Percentiles rank a stretch among this genome's conserved stretches.
phyloP scores from a whole-genome alignment of 1,140 invertebrate species.

The Lepidotrigona ventralis region DNA sequence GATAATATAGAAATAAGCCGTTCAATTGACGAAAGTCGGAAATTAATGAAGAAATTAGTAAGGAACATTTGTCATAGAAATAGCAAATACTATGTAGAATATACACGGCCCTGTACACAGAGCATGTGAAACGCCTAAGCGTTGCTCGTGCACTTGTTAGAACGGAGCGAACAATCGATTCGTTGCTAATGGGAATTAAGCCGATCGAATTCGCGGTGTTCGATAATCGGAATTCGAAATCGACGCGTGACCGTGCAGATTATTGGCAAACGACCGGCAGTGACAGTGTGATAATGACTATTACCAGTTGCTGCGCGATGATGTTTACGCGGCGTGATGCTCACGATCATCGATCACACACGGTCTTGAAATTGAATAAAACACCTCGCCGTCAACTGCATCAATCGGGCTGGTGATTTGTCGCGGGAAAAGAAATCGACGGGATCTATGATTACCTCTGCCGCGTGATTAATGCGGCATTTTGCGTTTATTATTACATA shows the following conservation, averaged over 20 bases:
- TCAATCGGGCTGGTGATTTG: constrained; percentile 11
- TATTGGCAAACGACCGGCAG: constrained; percentile 21
- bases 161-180: neutral
- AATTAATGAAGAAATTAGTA: no score
- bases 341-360: constrained; percentile 48
- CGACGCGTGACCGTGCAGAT: constrained; percentile 57
- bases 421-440: neutral
- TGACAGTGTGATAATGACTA: constrained; percentile 55
- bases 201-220: constrained; percentile 8
- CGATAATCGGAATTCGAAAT: constrained; percentile 43
- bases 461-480: constrained; percentile 29
- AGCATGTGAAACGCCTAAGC: neutral
- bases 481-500: constrained; percentile 32
- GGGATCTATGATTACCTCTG: constrained; percentile 8
- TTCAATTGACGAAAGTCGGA: no score
- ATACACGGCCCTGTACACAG: no score
- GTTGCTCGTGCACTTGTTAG: neutral
- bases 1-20: no score
- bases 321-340: constrained; percentile 40
- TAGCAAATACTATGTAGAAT: no score
- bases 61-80: no score
- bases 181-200: constrained; percentile 6
- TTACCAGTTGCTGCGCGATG: constrained; percentile 44
- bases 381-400: constrained; percentile 5
- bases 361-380: constrained; percentile 38